Evolutionary conservation across 2,797 vertebrate species (phyloP), one percentile per base, ranked within the genome.

Genomic region (Luscinia megarhynchos): DNA sequence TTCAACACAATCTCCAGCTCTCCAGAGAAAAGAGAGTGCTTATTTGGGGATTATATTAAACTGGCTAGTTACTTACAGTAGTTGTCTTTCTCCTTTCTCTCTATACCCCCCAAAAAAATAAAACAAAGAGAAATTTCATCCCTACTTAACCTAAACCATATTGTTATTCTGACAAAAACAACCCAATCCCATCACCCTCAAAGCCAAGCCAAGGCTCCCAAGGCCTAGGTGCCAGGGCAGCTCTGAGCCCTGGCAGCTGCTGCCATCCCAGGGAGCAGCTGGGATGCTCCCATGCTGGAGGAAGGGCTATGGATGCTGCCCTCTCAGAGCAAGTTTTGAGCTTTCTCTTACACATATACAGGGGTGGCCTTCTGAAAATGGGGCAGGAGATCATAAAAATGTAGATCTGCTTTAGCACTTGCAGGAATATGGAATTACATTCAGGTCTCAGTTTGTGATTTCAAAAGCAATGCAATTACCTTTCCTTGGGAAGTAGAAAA

Each of bases 61-160:
- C 6, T 53, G 9, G 3, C 2, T 43, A 48, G 4, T 14, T 66
- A 23, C 6, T 55, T 30, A 2, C 11, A 32, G 4, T 4, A 1
- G 1, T 4, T 36, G 20, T 40, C 17, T 29, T 68, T 41, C 19
- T 76, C 10, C 6, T 27, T n/a, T 53, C 13, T 27, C 27, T 40
- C 11, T 23, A 8, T 2, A 17, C 1, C 3, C 8, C 2, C 3
- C n/a, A n/a, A 1, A 4, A 38, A 53, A 34, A 12, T 2, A 46
- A 57, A 13, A 73, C 6, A 50, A 17, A 18, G 0, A 3, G 3
- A 45, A 73, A 46, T 1, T 18, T n/a, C 2, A 11, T 9, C 54
- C 17, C 4, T 10, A 5, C 30, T 72, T 46, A 17, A 62, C 7
- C 17, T 11, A 2, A 72, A 20, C 24, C 9, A 3, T 22, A 27